phyloP scores from a whole-genome alignment of 2,113 vertebrate species.

The Platichthys flesus region DNA sequence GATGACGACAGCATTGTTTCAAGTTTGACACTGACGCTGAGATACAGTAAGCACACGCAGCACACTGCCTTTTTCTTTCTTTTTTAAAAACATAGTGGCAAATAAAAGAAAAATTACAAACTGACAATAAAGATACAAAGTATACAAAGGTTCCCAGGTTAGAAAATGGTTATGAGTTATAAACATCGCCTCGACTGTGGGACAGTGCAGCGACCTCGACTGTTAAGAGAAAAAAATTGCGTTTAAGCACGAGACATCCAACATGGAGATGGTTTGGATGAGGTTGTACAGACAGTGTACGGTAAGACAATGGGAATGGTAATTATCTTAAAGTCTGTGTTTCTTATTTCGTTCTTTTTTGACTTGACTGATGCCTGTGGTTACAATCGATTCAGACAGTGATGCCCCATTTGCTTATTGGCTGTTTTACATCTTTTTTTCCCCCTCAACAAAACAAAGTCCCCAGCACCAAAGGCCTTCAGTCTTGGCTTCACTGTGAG shows the following conservation, averaged over 20 bases:
- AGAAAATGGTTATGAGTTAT: slow-evolving; percentile 84
- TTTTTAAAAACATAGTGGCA: slow-evolving; percentile 70
- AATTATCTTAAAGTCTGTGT: slow-evolving; percentile 22
- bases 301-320: slow-evolving; percentile 38
- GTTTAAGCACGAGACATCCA: slow-evolving; percentile 74
- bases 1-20: slow-evolving; percentile 78
- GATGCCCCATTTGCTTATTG: slow-evolving; percentile 13
- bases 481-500: slow-evolving; percentile 59
- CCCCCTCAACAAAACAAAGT: slow-evolving; percentile 53
- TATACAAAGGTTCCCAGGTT: slow-evolving; percentile 82
- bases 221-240: slow-evolving; percentile 56
- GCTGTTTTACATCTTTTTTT: slow-evolving; percentile 20
- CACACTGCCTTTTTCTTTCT: slow-evolving; percentile 68
- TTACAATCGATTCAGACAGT: slow-evolving; percentile 34
- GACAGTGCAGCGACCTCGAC: slow-evolving; percentile 81
- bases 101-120: slow-evolving; percentile 73
- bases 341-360: not conserved
- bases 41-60: slow-evolving; percentile 83
- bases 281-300: slow-evolving; percentile 58
- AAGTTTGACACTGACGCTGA: slow-evolving; percentile 84
- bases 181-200: slow-evolving; percentile 80
- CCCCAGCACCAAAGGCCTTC: slow-evolving; percentile 66
- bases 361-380: slow-evolving; percentile 52
- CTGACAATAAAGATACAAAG: slow-evolving; percentile 80
- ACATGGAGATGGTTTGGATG: slow-evolving; percentile 39